Percentiles rank a stretch among this genome's conserved stretches.
These are phyloP conservation scores for Argentina silus DNA, from an alignment of 2,797 vertebrate species.

Conservation along the genomic window DNA sequence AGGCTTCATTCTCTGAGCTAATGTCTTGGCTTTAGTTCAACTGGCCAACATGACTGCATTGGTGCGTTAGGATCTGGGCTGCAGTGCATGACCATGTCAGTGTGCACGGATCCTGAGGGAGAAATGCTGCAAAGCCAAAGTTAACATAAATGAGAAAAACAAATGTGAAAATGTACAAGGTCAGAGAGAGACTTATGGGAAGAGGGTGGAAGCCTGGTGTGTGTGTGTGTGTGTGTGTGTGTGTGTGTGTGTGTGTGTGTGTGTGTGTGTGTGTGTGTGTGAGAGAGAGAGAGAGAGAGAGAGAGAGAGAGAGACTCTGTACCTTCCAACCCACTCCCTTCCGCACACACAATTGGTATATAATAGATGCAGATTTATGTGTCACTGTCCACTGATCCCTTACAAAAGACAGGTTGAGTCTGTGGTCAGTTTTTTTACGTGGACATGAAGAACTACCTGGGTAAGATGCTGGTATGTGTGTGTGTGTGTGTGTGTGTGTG, in stretches of 20 bases:
- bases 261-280: no score
- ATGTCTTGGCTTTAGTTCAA: background rate
- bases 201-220: constrained; percentile 35
- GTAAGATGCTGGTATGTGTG: background rate
- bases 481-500: background rate
- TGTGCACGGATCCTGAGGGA: background rate
- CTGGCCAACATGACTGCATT: no score
- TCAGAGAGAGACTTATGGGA: constrained; percentile 41
- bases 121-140: background rate
- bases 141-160: background rate
- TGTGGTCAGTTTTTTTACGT: no score
- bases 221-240: constrained; percentile 11
- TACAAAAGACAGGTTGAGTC: background rate
- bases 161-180: background rate
- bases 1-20: no score
- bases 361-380: background rate
- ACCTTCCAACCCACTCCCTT: constrained; percentile 20
- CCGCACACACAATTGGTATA: constrained; percentile 13
- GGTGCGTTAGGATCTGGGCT: no score
- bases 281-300: no score
- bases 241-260: constrained; percentile 23
- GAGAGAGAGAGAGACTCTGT: constrained; percentile 22
- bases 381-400: background rate
- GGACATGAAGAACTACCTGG: background rate
- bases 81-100: no score